Base-by-base conservation (phyloP, 2,888 invertebrate species). In the Onthophagus sagittarius region DNA sequence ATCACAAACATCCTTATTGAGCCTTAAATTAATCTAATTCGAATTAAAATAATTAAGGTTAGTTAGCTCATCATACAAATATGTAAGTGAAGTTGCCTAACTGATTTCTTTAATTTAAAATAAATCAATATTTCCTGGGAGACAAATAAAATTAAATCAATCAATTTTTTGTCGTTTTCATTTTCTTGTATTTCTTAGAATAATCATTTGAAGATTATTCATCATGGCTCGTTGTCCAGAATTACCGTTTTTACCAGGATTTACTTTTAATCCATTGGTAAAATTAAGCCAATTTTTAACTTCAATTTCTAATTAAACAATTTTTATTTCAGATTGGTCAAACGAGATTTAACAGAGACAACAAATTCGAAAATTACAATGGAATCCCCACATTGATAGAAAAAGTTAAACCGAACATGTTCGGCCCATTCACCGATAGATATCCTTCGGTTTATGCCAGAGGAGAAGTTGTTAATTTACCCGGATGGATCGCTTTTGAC, bases 401-500 rank as follows among this genome's bases (percentile, higher is more conserved):
- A 76, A 89, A 89, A 73, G 86, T 87, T 4, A 89, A 88, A 71
- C 88, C 90, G 0, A 88, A 89, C 15, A 87, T 90, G 75, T 89
- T 90, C 74, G 89, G 90, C 69, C 88, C 88, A 0, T 80, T 87
- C 31, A 84, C 87, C 0, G 89, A 87, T 72, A 88, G 88, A 73
- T 88, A 89, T 79, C 93, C 93, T 0, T 93, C 93, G 0, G 83
- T 93, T 69, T 94, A 93, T 85, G 91, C 93, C 0, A 88, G 92
- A 13, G 93, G 93, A 77, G 92, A 92, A 82, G 91, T 91, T 0
- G 89, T 91, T 0, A 92, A 92, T 77, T 83, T 93, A 70, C 96
- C 97, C 0, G 86, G 94, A 0, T 97, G 96, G 96, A 88, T 97
- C 72, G 92, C 93, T 74, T 95, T 92, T 83, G 96, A 97, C 82